Percentiles rank a stretch among this genome's conserved stretches.
phyloP scores from a whole-genome alignment of 1,140 invertebrate genomes.

The Apis florea region DNA sequence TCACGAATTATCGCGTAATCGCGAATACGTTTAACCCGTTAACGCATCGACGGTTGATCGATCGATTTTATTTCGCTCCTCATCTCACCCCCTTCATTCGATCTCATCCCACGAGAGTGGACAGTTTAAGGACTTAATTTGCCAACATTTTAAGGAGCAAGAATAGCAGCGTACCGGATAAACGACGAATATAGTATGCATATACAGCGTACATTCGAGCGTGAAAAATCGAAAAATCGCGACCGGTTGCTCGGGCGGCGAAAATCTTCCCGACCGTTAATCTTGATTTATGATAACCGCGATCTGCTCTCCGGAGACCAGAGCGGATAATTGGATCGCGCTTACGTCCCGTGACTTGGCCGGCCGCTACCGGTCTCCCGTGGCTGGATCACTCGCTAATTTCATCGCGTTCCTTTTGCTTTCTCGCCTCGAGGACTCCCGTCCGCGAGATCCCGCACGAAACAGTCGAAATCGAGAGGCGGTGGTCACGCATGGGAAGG shows the following conservation, averaged over 20 bases:
- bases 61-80: slow-evolving; percentile 37
- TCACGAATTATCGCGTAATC: slow-evolving; percentile 51
- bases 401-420: not conserved
- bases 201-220: slow-evolving; percentile 18
- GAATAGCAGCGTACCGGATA: no score
- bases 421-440: not conserved
- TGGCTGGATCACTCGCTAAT: not conserved
- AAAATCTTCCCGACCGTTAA: slow-evolving; percentile 57
- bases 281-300: slow-evolving; percentile 56
- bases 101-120: no score
- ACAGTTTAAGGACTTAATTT: no score
- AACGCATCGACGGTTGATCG: slow-evolving; percentile 40
- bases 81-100: not conserved
- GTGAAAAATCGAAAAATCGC: slow-evolving; percentile 37
- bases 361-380: slow-evolving; percentile 29
- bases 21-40: slow-evolving; percentile 51
- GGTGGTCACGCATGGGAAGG: slow-evolving; percentile 6
- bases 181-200: no score
- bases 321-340: slow-evolving; percentile 55
- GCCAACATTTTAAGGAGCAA: no score
- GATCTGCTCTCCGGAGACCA: slow-evolving; percentile 28
- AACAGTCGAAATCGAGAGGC: not conserved
- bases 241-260: slow-evolving; percentile 40
- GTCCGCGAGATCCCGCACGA: not conserved
- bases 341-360: slow-evolving; percentile 10